These are phyloP conservation scores for Cavia aperea DNA, from an alignment of 2,113 vertebrate species.

Conservation along the genomic window DNA sequence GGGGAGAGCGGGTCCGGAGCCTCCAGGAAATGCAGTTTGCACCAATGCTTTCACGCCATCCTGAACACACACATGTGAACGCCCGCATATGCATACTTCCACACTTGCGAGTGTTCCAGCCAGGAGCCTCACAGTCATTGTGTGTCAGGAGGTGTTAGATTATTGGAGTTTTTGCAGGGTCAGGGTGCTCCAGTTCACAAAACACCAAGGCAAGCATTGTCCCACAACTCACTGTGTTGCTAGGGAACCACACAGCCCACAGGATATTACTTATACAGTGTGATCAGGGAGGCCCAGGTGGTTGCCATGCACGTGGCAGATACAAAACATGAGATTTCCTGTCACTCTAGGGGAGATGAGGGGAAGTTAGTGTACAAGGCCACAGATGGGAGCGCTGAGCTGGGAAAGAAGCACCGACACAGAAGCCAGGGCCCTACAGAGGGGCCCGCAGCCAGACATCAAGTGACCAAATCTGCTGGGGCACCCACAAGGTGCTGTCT, in stretches of 20 bases:
- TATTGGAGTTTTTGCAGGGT: neutral
- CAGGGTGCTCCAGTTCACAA: neutral
- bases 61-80: neutral
- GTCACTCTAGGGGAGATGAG: neutral
- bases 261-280: slow-evolving; percentile 18
- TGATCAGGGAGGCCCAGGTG: neutral
- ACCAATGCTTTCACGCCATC: neutral
- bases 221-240: neutral
- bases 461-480: neutral
- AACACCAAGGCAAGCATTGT: neutral
- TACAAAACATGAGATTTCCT: neutral
- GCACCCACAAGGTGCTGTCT: neutral
- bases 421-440: neutral
- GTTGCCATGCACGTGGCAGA: neutral
- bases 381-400: neutral
- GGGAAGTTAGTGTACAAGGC: neutral
- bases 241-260: neutral
- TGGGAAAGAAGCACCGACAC: too few relatives aligned
- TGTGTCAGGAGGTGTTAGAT: neutral
- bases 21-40: slow-evolving; percentile 25
- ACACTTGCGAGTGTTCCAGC: neutral
- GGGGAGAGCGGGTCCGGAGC: slow-evolving; percentile 15
- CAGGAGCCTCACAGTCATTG: neutral
- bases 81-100: neutral
- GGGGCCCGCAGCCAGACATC: too few relatives aligned